Evolutionary conservation across 2,797 vertebrate genomes (phyloP).

Genomic region (Octomys mimax): DNA sequence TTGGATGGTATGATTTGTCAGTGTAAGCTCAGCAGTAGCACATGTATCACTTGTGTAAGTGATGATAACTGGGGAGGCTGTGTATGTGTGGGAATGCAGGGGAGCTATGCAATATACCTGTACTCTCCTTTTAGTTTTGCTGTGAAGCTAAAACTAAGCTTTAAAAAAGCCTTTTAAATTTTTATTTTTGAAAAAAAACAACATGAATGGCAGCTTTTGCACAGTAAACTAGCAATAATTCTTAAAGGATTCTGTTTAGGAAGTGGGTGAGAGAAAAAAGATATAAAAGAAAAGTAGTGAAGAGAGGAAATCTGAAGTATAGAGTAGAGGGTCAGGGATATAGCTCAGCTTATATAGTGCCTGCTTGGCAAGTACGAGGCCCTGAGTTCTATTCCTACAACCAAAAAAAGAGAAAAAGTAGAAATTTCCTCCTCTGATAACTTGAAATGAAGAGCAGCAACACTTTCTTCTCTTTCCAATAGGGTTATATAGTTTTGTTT

Average conservation of each 20-base stretch:
- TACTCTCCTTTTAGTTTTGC: neutral
- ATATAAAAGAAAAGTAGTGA: neutral
- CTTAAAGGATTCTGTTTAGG: neutral
- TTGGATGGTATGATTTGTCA: neutral
- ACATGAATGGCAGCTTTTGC: constrained; percentile 28
- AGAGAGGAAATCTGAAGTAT: neutral
- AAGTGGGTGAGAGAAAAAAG: neutral
- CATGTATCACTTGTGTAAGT: neutral
- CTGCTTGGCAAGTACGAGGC: too few species aligned
- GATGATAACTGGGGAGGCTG: neutral
- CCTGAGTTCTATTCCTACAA: too few species aligned
- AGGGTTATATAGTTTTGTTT: constrained; percentile 26
- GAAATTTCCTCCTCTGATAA: neutral
- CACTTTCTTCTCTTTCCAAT: neutral
- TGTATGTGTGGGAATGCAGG: neutral
- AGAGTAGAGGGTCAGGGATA: neutral
- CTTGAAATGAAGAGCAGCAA: constrained; percentile 21
- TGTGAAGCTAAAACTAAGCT: neutral
- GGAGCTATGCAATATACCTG: neutral
- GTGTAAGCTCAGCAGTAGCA: neutral
- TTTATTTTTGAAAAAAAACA: neutral
- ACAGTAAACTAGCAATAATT: constrained; percentile 40
- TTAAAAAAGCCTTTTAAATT: neutral
- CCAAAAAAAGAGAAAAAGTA: neutral
- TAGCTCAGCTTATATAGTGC: too few species aligned